These are phyloP conservation scores for Gari tellinella DNA, from an alignment of 2,888 invertebrate species.

Conservation along the genomic window DNA sequence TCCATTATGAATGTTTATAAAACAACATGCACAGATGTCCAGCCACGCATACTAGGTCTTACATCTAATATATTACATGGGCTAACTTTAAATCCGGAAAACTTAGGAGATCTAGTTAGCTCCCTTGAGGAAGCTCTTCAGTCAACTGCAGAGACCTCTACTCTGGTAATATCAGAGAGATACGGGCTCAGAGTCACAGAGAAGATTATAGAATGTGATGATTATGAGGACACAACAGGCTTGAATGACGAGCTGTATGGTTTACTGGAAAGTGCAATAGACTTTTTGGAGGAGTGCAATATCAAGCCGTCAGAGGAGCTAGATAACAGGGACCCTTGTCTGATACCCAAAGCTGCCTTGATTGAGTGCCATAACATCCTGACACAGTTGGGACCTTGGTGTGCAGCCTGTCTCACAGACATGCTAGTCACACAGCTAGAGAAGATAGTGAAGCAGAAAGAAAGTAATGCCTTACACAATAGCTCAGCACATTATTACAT, in stretches of 20 bases:
- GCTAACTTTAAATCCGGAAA: slow-evolving; percentile 72
- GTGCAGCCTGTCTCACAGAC: slow-evolving; percentile 87
- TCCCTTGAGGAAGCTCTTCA: slow-evolving; percentile 88
- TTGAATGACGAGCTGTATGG: slow-evolving; percentile 75
- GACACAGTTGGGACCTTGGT: slow-evolving; percentile 91
- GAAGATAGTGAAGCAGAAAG: slow-evolving; percentile 76
- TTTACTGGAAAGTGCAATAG: slow-evolving; percentile 85
- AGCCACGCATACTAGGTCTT: slow-evolving; percentile 89
- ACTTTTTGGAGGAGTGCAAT: slow-evolving; percentile 89
- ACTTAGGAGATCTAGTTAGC: slow-evolving; percentile 85
- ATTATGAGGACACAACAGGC: slow-evolving; percentile 85
- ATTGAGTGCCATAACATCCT: slow-evolving; percentile 81
- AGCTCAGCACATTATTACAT: too few species aligned
- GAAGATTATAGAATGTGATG: slow-evolving; percentile 85
- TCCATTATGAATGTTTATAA: slow-evolving; percentile 71
- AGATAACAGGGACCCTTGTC: slow-evolving; percentile 90
- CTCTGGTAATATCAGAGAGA: slow-evolving; percentile 94
- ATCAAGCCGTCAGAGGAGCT: slow-evolving; percentile 64
- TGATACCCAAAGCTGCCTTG: slow-evolving; percentile 87
- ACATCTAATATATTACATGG: slow-evolving; percentile 89
- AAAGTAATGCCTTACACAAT: slow-evolving; percentile 70
- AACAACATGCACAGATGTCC: slow-evolving; percentile 1
- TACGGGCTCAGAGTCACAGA: slow-evolving; percentile 86
- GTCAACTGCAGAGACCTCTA: slow-evolving; percentile 91
- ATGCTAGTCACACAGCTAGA: slow-evolving; percentile 80